Base-by-base conservation (phyloP, 2,797 vertebrate species). In the Pagetopsis macropterus region DNA sequence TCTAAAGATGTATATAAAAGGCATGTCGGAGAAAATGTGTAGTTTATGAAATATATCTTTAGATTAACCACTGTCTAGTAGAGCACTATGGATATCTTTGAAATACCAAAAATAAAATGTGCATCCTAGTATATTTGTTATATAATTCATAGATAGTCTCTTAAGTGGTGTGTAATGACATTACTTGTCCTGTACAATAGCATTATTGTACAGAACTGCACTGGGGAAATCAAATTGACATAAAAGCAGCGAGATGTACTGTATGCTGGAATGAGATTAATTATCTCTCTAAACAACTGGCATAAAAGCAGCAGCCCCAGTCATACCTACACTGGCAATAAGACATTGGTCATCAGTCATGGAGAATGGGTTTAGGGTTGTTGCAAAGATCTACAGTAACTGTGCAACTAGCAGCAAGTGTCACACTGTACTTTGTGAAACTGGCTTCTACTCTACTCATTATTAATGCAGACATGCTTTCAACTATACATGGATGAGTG, bases 171-270 rank as follows among this genome's bases (percentile, higher is more conserved):
- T 76, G 44, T 84, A 91, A 91, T 88, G 64, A 68, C 82, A 63
- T 91, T 91, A 90, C 59, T 19, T 50, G 44, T 51, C 21, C 49
- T 43, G 49, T 61, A 48, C 46, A 78, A 73, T 81, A 64, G 48
- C 23, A 78, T 90, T 81, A 87, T 65, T 84, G 71, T 71, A 68
- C 63, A 66, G 51, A 79, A 60, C 67, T 66, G 63, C 58, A 65
- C 72, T 43, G 54, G 75, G 65, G 79, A 91, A 91, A 75, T 82
- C 73, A 81, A 27, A 84, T 88, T 87, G 83, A 56, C 66, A 33
- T 81, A 77, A 88, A 91, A 82, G 77, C 82, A 81, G 70, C 63
- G 46, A 50, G 77, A 84, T 80, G 62, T 11, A 41, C 51, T 50
- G n/a, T 68, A 67, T 64, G 48, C 31, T 70, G 72, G 37, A 82